Evolutionary conservation across 2,113 vertebrate genomes (phyloP).

Genomic region (Xyrauchen texanus): DNA sequence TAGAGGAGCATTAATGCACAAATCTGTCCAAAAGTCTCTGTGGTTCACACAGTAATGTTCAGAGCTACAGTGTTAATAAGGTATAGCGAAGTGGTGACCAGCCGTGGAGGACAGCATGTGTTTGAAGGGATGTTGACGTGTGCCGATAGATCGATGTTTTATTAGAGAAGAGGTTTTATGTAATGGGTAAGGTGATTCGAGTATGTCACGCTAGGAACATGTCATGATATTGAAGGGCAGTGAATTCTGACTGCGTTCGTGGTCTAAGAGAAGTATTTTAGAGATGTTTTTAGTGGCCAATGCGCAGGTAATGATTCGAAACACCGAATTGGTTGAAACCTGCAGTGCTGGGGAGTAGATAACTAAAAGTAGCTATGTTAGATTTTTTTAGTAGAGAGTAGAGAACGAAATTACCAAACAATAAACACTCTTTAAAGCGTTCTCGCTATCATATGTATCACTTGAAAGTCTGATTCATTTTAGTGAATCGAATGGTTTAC

Average conservation of each 20-base stretch:
- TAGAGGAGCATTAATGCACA: neutral
- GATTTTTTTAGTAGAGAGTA: too few relatives aligned
- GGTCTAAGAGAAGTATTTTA: too few relatives aligned
- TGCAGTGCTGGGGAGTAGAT: too few relatives aligned
- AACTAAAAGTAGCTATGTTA: too few relatives aligned
- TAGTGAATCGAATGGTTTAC: too few relatives aligned
- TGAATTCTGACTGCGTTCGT: neutral
- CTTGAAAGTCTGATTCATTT: too few relatives aligned
- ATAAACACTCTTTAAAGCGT: too few relatives aligned
- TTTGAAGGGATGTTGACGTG: neutral
- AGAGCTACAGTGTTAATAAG: conserved; percentile 5
- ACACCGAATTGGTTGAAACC: too few relatives aligned
- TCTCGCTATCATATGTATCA: too few relatives aligned
- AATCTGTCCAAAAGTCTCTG: conserved; percentile 19
- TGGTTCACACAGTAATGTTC: neutral
- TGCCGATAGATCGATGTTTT: neutral
- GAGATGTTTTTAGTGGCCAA: too few relatives aligned
- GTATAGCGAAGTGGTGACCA: neutral
- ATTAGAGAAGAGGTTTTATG: neutral
- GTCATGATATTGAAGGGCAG: neutral
- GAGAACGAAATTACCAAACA: too few relatives aligned
- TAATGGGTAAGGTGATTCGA: neutral
- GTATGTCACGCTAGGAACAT: neutral
- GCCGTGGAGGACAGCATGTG: neutral
- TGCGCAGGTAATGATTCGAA: too few relatives aligned